These are phyloP conservation scores for Rhombomys opimus DNA, from an alignment of 2,113 vertebrate genomes.

Conservation along the genomic window DNA sequence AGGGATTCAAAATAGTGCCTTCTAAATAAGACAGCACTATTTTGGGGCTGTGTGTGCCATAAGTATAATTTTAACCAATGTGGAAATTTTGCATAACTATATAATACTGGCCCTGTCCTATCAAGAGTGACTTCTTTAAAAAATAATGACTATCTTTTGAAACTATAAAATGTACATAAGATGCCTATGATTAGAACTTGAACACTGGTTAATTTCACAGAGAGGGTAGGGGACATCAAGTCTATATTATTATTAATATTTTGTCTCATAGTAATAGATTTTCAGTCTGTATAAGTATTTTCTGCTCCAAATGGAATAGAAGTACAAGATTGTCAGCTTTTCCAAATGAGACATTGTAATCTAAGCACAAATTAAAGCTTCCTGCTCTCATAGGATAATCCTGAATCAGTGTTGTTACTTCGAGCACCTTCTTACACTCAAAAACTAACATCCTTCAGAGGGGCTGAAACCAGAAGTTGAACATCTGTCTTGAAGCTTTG, in stretches of 20 bases:
- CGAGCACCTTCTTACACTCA: conserved; percentile 41
- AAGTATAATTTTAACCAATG: conserved; percentile 62
- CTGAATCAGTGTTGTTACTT: conserved; percentile 26
- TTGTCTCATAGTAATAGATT: conserved; percentile 1
- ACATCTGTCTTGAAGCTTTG: conserved; percentile 74
- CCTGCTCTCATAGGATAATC: not conserved
- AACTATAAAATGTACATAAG: conserved; percentile 44
- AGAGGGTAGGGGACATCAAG: not conserved
- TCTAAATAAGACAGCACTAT: conserved; percentile 36
- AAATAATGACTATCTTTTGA: conserved; percentile 11
- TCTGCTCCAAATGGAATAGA: not conserved
- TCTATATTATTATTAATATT: conserved; percentile 52
- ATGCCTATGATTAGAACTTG: conserved; percentile 42
- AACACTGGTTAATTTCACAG: conserved; percentile 26
- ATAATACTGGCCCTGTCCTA: conserved; percentile 18
- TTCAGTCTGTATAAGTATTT: conserved; percentile 45
- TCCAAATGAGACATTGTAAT: not conserved
- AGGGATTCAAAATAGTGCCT: conserved; percentile 58
- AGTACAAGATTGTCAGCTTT: not conserved
- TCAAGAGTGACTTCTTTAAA: conserved; percentile 53
- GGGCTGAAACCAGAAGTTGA: conserved; percentile 78
- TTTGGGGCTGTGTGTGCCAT: conserved; percentile 34
- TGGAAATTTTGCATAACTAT: conserved; percentile 43
- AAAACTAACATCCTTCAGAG: conserved; percentile 63
- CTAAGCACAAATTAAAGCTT: conserved; percentile 32